Evolutionary conservation across 2,113 vertebrate species (phyloP), one percentile per base, ranked within the genome.

Genomic region (Micronycteris hirsuta): DNA sequence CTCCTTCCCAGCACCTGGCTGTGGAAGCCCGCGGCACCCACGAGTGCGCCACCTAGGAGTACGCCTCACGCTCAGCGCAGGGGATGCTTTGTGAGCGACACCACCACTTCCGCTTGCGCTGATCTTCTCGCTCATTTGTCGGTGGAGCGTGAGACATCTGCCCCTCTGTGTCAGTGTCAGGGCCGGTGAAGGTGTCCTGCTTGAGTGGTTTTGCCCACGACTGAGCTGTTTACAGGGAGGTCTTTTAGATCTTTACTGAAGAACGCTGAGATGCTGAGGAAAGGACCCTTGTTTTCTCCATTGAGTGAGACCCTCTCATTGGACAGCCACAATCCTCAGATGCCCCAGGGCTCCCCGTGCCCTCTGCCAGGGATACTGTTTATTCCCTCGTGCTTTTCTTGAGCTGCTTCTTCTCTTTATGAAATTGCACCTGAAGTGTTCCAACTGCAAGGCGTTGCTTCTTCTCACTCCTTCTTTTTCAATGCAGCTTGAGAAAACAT

Each of bases 21-120:
- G 41, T 74, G 38, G 19, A 5, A 20, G 77, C 33, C 0, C 0
- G 0, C 9, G 0, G 0, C 0, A 0, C 7, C 61, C 3, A 12
- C 1, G 28, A 36, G 52, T 31, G 0, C 38, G 0, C 4, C 58
- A n/a, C n/a, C n/a, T n/a, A n/a, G n/a, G n/a, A n/a, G 52, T 31
- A 1, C 38, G 0, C 4, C 58, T 26, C 17, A 8, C 3, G 0
- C 84, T 14, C 68, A 0, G 19, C 36, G 67, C 82, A 5, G 16
- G 12, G 61, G 58, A 8, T 4, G 65, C 38, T 22, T 2, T 2
- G 52, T 16, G n/a, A 43, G n/a, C 58, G 36, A 0, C 7, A 47
- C 67, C 28, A 2, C 17, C 41, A 0, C 63, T 67, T 5, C 15
- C 3, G 28, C n/a, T 65, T 7, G 3, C 45, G 14, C 43, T 56